phyloP scores from a whole-genome alignment of 2,797 vertebrate species.

The Anas bernieri region DNA sequence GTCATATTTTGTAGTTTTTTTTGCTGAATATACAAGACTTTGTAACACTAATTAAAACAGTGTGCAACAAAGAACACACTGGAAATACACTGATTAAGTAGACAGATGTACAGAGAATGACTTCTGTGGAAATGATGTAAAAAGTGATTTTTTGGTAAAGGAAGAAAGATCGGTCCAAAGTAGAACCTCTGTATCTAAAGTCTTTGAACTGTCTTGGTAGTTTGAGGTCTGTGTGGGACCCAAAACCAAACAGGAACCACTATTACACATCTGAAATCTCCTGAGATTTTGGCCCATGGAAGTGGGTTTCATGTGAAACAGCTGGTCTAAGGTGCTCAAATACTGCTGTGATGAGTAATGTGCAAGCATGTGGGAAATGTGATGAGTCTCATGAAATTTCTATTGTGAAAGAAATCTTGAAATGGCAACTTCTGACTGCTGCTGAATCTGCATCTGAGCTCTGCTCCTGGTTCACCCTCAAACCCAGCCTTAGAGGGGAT shows the following conservation, averaged over 20 bases:
- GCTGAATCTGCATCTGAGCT: background rate
- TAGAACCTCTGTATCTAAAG: background rate
- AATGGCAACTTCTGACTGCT: background rate
- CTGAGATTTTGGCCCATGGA: background rate
- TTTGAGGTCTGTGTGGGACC: background rate
- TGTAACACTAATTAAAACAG: slow-evolving; percentile 92
- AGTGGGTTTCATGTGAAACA: background rate
- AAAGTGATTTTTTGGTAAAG: slow-evolving; percentile 33
- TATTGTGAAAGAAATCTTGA: background rate
- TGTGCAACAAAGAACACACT: slow-evolving; percentile 81
- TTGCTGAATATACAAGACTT: slow-evolving; percentile 91
- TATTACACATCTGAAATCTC: background rate
- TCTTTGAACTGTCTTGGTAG: background rate
- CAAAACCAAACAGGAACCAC: background rate
- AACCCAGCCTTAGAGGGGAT: background rate
- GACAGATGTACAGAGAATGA: slow-evolving; percentile 60
- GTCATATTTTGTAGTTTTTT: slow-evolving; percentile 82
- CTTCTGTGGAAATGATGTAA: slow-evolving; percentile 62
- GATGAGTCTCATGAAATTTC: slow-evolving; percentile 31
- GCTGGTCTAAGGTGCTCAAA: slow-evolving; percentile 36
- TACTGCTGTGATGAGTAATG: background rate
- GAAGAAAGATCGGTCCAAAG: slow-evolving; percentile 42
- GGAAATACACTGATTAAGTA: slow-evolving; percentile 67
- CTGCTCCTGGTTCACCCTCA: background rate
- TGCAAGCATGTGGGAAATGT: background rate